Conservation (phyloP, 1,140 invertebrate species). For the Subanguina moxae region DNA sequence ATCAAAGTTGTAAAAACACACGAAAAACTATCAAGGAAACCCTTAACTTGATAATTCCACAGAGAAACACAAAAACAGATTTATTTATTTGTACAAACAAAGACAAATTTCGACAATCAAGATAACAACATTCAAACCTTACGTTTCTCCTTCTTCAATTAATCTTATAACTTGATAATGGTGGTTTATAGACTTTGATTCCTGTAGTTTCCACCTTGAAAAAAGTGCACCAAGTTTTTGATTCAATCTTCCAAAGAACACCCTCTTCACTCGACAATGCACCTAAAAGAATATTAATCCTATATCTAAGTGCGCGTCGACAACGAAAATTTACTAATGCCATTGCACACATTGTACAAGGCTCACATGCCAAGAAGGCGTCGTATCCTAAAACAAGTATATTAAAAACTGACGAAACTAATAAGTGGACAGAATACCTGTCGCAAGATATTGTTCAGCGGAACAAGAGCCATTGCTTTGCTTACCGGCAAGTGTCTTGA, state of each 20-base stretch:
- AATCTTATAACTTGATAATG: slow-evolving; percentile 30
- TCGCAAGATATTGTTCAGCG: slow-evolving; percentile 30
- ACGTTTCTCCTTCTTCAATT: slow-evolving; percentile 2
- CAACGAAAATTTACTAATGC: slow-evolving; percentile 1
- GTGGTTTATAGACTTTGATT: slow-evolving; percentile 31
- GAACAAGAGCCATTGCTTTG: neutral
- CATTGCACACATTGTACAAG: slow-evolving; percentile 31
- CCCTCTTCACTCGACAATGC: slow-evolving; percentile 19
- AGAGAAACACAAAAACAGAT: slow-evolving; percentile 1
- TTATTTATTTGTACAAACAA: neutral
- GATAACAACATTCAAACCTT: neutral
- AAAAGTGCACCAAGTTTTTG: slow-evolving; percentile 16
- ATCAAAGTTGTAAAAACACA: no score
- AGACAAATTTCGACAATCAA: neutral
- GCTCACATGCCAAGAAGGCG: slow-evolving; percentile 16
- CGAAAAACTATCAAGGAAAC: no score
- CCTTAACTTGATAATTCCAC: neutral
- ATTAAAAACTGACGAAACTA: neutral
- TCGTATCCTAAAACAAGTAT: slow-evolving; percentile 15
- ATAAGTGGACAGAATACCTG: slow-evolving; percentile 10
- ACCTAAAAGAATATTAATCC: slow-evolving; percentile 1
- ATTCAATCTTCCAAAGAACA: slow-evolving; percentile 23
- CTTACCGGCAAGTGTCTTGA: slow-evolving; percentile 18
- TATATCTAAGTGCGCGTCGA: neutral
- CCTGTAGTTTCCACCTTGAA: slow-evolving; percentile 22